Conservation (phyloP, 1,140 invertebrate species). For the Grapholita molesta region DNA sequence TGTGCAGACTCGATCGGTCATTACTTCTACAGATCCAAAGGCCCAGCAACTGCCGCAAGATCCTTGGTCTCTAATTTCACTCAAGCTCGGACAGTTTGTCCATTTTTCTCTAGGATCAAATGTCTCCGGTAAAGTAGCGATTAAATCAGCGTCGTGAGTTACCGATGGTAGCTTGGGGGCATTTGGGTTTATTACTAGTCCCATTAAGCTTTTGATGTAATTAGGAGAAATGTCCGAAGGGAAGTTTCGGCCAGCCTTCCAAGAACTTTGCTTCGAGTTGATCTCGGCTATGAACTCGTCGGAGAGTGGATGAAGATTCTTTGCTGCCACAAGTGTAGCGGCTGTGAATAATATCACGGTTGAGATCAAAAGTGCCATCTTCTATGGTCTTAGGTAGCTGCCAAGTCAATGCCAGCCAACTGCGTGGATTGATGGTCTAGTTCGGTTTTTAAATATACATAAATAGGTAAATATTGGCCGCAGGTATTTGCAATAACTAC, state of each 20-base stretch:
- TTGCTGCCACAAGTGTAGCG: not conserved
- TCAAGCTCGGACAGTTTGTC: slow-evolving; percentile 88
- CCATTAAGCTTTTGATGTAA: not conserved
- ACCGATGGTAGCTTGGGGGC: not conserved
- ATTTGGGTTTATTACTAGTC: not conserved
- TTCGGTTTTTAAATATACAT: not conserved
- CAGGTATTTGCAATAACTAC: too few relatives aligned
- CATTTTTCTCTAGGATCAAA: slow-evolving; percentile 88
- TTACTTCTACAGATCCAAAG: slow-evolving; percentile 92
- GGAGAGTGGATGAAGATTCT: not conserved
- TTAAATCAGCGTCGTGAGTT: not conserved
- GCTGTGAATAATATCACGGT: not conserved
- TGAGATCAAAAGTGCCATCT: not conserved
- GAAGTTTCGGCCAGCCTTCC: not conserved
- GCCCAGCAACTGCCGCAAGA: not conserved
- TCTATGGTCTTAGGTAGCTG: not conserved
- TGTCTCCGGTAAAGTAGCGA: slow-evolving; percentile 74
- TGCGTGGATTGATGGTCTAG: not conserved
- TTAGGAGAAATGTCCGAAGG: not conserved
- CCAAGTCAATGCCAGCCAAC: not conserved
- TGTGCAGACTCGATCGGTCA: slow-evolving; percentile 91
- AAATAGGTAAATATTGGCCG: too few relatives aligned
- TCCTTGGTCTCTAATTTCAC: slow-evolving; percentile 74
- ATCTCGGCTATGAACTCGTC: not conserved
- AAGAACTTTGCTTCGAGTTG: not conserved